Conservation (phyloP, 1,140 invertebrate species). For the Leptonema lineaticorne region DNA sequence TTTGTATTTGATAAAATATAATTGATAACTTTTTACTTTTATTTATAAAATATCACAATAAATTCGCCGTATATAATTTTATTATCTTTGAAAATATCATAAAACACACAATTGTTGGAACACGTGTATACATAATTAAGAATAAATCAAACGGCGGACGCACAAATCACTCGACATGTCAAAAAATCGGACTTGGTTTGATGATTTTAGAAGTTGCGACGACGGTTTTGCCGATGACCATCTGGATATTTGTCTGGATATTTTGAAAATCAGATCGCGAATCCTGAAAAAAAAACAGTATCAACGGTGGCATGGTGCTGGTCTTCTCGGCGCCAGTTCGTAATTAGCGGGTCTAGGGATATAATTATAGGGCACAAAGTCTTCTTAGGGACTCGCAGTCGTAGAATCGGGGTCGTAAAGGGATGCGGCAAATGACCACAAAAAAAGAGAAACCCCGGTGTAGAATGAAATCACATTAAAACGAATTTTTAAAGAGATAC, state of each 20-base stretch:
- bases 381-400: background rate
- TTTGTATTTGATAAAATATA: too few relatives aligned
- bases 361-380: slow-evolving; percentile 35
- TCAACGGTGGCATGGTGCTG: slow-evolving; percentile 15
- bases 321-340: slow-evolving; percentile 34
- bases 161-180: background rate
- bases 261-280: background rate
- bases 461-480: background rate
- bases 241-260: background rate
- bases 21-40: too few relatives aligned
- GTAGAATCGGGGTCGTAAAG: background rate
- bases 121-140: too few relatives aligned
- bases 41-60: too few relatives aligned
- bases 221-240: too few relatives aligned
- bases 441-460: too few relatives aligned
- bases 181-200: background rate
- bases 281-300: background rate
- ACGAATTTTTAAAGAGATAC: background rate
- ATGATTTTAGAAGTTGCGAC: background rate
- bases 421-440: background rate
- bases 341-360: slow-evolving; percentile 39
- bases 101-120: too few relatives aligned
- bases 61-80: too few relatives aligned
- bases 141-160: too few relatives aligned
- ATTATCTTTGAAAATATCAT: too few relatives aligned